A percentile compares a stretch with the other conserved stretches of the same genome.
Conservation (phyloP, 1,140 invertebrate genomes). For the Odontomachus brunneus region DNA sequence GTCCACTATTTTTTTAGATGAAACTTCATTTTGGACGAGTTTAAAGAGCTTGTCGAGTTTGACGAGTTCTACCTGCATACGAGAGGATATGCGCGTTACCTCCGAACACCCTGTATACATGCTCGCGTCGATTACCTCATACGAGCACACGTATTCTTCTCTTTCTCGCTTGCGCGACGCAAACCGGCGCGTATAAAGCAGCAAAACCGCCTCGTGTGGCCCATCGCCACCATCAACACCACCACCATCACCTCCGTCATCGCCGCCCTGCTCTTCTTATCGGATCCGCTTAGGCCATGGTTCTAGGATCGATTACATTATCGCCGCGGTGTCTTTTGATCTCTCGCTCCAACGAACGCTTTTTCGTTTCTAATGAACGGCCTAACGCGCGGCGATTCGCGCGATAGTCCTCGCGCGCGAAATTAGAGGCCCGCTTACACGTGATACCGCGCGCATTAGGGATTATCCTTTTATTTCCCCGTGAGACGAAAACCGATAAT, state of each 20-base stretch:
- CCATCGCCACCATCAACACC: slow-evolving; percentile 27
- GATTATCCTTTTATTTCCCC: background rate
- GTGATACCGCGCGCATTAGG: no score
- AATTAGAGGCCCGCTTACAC: no score
- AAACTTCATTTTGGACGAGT: no score
- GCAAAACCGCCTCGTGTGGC: background rate
- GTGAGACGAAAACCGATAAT: background rate
- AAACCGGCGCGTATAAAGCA: slow-evolving; percentile 25
- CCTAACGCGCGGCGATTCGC: no score
- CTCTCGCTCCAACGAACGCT: background rate
- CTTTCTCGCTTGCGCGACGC: slow-evolving; percentile 7
- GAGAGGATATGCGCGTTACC: no score
- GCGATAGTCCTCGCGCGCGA: no score
- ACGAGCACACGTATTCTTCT: background rate
- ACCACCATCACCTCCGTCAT: no score
- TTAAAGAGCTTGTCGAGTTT: no score
- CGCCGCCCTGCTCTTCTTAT: background rate
- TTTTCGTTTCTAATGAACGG: slow-evolving; percentile 1
- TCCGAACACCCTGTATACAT: no score
- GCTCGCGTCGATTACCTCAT: slow-evolving; percentile 54
- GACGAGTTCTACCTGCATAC: no score
- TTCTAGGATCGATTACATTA: slow-evolving; percentile 34
- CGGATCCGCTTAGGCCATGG: slow-evolving; percentile 8
- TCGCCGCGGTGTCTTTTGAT: slow-evolving; percentile 30
- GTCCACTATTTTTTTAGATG: no score